A percentile compares a stretch with the other conserved stretches of the same genome.
These are phyloP conservation scores for Cricetomys ansorgei DNA, from an alignment of 2,113 vertebrate species.

Conservation along the genomic window DNA sequence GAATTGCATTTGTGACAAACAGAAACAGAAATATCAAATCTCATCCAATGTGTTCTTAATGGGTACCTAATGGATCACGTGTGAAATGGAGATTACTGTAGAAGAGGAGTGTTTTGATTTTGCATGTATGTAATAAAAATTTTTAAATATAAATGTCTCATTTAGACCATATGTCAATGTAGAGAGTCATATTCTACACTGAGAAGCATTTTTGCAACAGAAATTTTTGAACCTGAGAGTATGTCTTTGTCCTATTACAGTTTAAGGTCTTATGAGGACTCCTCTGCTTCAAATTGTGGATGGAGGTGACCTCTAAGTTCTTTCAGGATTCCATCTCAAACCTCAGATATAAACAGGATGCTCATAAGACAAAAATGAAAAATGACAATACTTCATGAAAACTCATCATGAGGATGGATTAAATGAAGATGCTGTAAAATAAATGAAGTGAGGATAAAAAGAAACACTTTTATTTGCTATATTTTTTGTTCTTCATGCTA, in stretches of 20 bases:
- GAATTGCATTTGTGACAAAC: conserved; percentile 10
- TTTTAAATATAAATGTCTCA: not conserved
- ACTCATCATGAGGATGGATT: not conserved
- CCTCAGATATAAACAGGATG: not conserved
- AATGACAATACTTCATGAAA: not conserved
- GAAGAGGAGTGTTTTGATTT: conserved; percentile 27
- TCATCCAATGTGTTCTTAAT: not conserved
- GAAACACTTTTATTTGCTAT: conserved; percentile 5
- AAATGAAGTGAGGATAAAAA: conserved; percentile 22
- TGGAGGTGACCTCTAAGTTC: not conserved
- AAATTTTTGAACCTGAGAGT: not conserved
- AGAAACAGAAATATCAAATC: not conserved
- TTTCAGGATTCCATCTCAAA: not conserved
- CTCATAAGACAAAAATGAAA: not conserved
- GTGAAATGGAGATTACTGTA: not conserved
- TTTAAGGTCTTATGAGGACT: not conserved
- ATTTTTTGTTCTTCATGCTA: not conserved
- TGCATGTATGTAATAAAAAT: not conserved
- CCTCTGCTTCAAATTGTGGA: not conserved
- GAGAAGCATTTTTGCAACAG: not conserved
- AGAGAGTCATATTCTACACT: not conserved
- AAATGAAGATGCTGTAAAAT: not conserved
- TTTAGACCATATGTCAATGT: not conserved
- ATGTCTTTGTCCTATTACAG: not conserved
- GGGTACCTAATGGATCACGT: not conserved